These are phyloP conservation scores for Chrysotoxum bicinctum DNA, from an alignment of 2,888 invertebrate genomes.

Conservation along the genomic window DNA sequence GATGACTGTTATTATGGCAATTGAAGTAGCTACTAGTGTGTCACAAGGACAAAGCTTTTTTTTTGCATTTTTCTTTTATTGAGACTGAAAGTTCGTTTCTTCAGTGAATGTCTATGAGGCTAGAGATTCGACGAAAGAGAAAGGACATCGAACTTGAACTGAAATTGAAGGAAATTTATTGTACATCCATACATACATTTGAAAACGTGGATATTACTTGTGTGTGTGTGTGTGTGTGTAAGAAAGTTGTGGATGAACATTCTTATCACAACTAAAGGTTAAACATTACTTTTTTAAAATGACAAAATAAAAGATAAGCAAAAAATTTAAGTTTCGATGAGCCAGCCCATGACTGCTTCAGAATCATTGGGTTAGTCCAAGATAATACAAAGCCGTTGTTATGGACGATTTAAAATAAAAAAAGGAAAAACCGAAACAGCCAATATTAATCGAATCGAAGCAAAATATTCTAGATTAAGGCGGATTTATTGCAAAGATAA, in stretches of 20 bases:
- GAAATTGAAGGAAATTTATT: background rate
- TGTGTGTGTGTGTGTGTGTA: no score
- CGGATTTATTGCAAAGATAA: slow-evolving; percentile 22
- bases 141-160: slow-evolving; percentile 63
- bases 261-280: slow-evolving; percentile 6
- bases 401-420: background rate
- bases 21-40: slow-evolving; percentile 7
- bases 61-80: background rate
- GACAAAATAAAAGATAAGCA: background rate
- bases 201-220: no score
- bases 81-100: slow-evolving; percentile 44
- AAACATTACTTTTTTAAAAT: background rate
- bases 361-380: background rate
- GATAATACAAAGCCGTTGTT: background rate
- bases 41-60: slow-evolving; percentile 50
- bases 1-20: slow-evolving; percentile 52
- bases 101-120: background rate
- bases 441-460: slow-evolving; percentile 9
- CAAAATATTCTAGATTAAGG: slow-evolving; percentile 7
- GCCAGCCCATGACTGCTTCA: background rate
- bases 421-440: background rate
- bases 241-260: background rate
- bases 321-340: background rate
- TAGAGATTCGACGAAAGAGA: background rate
- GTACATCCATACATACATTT: no score